Evolutionary conservation across 1,140 invertebrate genomes (phyloP).

Genomic region (Cyphomyrmex costatus): DNA sequence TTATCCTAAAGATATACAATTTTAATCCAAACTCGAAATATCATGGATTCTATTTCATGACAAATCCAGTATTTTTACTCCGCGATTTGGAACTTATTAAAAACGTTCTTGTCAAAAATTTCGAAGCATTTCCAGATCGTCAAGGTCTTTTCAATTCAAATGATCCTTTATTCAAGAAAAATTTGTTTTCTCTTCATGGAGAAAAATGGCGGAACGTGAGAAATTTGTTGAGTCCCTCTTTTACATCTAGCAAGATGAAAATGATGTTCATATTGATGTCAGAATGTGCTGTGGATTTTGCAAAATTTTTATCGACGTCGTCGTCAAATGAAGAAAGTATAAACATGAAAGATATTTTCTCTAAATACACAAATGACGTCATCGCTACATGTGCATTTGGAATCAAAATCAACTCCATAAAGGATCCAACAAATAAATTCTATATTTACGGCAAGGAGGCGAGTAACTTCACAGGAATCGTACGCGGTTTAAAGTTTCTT

Average conservation of each 20-base stretch:
- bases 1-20: slow-evolving; percentile 28
- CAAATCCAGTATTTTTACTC: slow-evolving; percentile 77
- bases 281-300: slow-evolving; percentile 64
- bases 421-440: slow-evolving; percentile 77
- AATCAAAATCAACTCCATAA: slow-evolving; percentile 86
- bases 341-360: slow-evolving; percentile 73
- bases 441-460: slow-evolving; percentile 70
- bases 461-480: slow-evolving; percentile 38
- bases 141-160: slow-evolving; percentile 70
- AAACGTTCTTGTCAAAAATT: slow-evolving; percentile 74
- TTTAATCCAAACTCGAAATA: slow-evolving; percentile 65
- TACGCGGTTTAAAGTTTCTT: neutral
- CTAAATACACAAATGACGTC: slow-evolving; percentile 84
- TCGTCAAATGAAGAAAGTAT: slow-evolving; percentile 19
- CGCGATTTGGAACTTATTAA: slow-evolving; percentile 82
- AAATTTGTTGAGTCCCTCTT: slow-evolving; percentile 78
- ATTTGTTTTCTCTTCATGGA: slow-evolving; percentile 79
- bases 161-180: slow-evolving; percentile 79
- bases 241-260: slow-evolving; percentile 80
- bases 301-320: slow-evolving; percentile 23
- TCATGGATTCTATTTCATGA: slow-evolving; percentile 65
- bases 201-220: slow-evolving; percentile 79
- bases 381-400: slow-evolving; percentile 86
- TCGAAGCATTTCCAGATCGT: slow-evolving; percentile 82
- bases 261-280: slow-evolving; percentile 73